Conservation (phyloP, 2,797 vertebrate species). For the Antennarius maculatus region DNA sequence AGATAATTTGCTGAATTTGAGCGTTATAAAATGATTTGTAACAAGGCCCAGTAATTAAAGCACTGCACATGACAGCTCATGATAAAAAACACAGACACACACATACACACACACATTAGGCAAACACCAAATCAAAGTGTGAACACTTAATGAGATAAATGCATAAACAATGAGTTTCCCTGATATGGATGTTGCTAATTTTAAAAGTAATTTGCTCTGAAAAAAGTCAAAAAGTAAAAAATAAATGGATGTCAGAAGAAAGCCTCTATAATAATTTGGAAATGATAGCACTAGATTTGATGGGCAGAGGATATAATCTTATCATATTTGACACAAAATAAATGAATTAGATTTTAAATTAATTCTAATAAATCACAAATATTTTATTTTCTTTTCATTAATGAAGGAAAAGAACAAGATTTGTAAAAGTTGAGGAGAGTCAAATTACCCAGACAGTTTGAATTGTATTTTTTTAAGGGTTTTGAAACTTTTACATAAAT, state of each 20-base stretch:
- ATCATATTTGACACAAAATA: constrained; percentile 1
- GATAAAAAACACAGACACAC: constrained; percentile 15
- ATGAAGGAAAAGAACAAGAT: background rate
- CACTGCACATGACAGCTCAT: constrained; percentile 37
- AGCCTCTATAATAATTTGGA: constrained; percentile 6
- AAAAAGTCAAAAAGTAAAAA: constrained; percentile 17
- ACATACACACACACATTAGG: constrained; percentile 13
- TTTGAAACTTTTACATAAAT: constrained; percentile 27
- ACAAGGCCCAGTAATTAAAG: constrained; percentile 45
- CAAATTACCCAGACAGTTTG: constrained; percentile 18
- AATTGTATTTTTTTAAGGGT: background rate
- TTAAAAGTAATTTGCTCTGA: constrained; percentile 30
- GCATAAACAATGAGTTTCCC: constrained; percentile 49
- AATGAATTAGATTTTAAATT: constrained; percentile 4
- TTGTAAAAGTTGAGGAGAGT: constrained; percentile 4
- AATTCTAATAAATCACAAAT: constrained; percentile 2
- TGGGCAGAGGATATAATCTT: background rate
- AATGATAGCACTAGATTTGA: background rate
- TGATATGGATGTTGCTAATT: constrained; percentile 34
- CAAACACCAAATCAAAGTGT: constrained; percentile 28
- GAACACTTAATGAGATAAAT: constrained; percentile 47
- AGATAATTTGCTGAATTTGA: constrained; percentile 19
- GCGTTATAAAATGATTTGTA: constrained; percentile 50
- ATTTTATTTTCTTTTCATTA: background rate
- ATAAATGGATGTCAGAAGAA: constrained; percentile 5